A percentile compares a stretch with the other conserved stretches of the same genome.
phyloP scores from a whole-genome alignment of 2,888 invertebrate species.

The Blomia tropicalis region DNA sequence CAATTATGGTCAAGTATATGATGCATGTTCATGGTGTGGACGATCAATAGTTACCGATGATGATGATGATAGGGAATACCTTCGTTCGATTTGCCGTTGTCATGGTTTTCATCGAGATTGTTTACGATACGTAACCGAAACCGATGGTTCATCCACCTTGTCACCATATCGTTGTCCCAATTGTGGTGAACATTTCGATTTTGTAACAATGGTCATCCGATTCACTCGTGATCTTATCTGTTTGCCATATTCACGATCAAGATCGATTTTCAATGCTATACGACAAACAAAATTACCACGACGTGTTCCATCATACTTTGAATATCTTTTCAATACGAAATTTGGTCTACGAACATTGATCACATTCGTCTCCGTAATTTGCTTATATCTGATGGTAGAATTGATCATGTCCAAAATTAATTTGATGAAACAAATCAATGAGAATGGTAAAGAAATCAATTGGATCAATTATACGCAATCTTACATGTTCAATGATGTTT shows the following conservation, averaged over 20 bases:
- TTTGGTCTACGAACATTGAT: neutral
- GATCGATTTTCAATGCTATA: neutral
- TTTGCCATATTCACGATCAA: neutral
- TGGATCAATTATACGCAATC: too few relatives aligned
- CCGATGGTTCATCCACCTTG: neutral
- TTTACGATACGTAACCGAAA: neutral
- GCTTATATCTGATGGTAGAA: neutral
- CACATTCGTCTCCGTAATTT: neutral
- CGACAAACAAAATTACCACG: neutral
- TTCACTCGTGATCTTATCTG: neutral
- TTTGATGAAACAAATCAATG: neutral
- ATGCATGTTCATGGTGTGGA: neutral
- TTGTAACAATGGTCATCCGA: neutral
- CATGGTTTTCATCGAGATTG: neutral
- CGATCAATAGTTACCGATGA: neutral
- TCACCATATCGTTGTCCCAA: conserved; percentile 1
- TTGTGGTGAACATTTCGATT: neutral
- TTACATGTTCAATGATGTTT: too few relatives aligned
- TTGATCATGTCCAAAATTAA: neutral
- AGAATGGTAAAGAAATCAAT: neutral
- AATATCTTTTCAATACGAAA: neutral
- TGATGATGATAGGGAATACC: neutral
- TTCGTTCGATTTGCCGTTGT: neutral
- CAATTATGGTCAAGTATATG: neutral
- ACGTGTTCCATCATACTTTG: neutral